These are phyloP conservation scores for Harpagus bidentatus DNA, from an alignment of 2,113 vertebrate genomes.

Conservation along the genomic window DNA sequence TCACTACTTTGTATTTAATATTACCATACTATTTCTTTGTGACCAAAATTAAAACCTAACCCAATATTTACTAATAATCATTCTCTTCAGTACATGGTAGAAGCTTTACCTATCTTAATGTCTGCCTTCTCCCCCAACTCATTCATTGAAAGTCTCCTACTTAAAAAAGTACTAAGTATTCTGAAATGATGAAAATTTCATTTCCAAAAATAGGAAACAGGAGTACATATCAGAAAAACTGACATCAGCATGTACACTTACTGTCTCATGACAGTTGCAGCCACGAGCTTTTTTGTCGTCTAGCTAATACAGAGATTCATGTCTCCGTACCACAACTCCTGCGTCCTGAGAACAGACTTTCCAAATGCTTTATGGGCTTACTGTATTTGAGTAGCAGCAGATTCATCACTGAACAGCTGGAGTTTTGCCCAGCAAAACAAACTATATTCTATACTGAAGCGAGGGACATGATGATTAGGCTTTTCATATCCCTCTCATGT, in stretches of 20 bases:
- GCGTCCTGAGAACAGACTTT: background rate
- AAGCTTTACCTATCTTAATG: background rate
- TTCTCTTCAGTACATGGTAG: background rate
- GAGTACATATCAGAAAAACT: background rate
- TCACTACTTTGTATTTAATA: background rate
- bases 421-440: constrained; percentile 64
- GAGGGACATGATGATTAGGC: constrained; percentile 54
- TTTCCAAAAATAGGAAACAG: constrained; percentile 16
- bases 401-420: constrained; percentile 56
- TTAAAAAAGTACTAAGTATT: background rate
- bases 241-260: background rate
- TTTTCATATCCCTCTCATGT: constrained; percentile 53
- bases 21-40: background rate
- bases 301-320: background rate
- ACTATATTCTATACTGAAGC: constrained; percentile 9
- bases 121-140: background rate
- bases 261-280: background rate
- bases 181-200: background rate
- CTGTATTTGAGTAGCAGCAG: constrained; percentile 29
- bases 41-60: background rate
- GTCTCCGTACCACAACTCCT: background rate
- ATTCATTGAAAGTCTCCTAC: background rate
- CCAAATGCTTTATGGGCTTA: background rate
- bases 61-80: background rate
- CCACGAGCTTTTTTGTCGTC: background rate